Percentiles rank a stretch among this genome's conserved stretches.
These are phyloP conservation scores for Lamellibrachia columna DNA, from an alignment of 2,888 invertebrate species.

Conservation along the genomic window DNA sequence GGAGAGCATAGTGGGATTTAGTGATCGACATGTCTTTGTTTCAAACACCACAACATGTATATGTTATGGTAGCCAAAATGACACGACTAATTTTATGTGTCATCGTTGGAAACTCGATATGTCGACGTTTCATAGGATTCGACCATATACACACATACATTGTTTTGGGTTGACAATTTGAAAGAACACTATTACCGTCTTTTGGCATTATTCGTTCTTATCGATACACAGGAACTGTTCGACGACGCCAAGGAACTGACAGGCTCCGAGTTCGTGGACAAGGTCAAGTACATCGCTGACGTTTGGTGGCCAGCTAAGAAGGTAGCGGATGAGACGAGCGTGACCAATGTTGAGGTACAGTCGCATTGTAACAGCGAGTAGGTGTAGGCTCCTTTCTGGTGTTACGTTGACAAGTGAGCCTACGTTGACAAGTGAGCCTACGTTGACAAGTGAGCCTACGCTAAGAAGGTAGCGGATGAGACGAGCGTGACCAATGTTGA, in stretches of 20 bases:
- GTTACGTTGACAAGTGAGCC: not conserved
- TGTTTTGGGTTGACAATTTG: too few relatives aligned
- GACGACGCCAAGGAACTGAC: constrained; percentile 80
- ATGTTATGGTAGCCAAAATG: too few relatives aligned
- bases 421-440: not conserved
- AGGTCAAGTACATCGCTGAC: constrained; percentile 72
- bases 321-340: constrained; percentile 76
- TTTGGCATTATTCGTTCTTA: not conserved
- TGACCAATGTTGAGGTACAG: not conserved
- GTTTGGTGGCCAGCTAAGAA: constrained; percentile 89
- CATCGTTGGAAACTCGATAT: too few relatives aligned
- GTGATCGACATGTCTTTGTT: too few relatives aligned
- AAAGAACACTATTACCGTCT: too few relatives aligned
- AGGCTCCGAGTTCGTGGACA: constrained; percentile 81
- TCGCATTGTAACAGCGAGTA: not conserved
- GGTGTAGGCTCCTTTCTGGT: not conserved
- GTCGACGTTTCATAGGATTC: too few relatives aligned
- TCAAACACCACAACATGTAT: too few relatives aligned
- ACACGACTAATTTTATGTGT: too few relatives aligned
- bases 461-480: constrained; percentile 78
- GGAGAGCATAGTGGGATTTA: too few relatives aligned
- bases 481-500: constrained; percentile 65
- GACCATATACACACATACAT: too few relatives aligned
- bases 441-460: constrained; percentile 64
- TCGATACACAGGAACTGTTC: constrained; percentile 70